Base-by-base conservation (phyloP, 2,797 vertebrate genomes). In the Percopsis omiscomaycus region DNA sequence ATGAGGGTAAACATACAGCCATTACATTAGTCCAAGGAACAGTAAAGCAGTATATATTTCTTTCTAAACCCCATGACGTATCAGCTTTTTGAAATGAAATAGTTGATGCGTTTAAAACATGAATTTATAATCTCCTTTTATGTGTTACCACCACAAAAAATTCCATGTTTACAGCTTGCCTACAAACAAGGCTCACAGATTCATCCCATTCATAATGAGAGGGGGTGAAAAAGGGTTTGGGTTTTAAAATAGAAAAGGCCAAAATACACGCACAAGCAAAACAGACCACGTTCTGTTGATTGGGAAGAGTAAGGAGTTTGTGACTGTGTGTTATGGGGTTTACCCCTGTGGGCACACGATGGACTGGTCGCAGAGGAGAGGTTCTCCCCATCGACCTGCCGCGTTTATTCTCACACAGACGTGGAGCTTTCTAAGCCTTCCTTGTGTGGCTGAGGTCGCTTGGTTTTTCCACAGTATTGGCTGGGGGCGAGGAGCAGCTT, bases 221-320 rank as follows among this genome's bases (percentile, higher is more conserved):
- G 76, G 73, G 22, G 69, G 67, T 77, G 79, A 79, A 81, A 74
- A 79, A 77, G 71, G 77, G 82, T 79, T 74, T 82, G 82, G 80
- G 76, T 86, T 92, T 91, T 88, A 90, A 93, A 93, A 93, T 93
- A 92, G 92, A 90, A 88, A 87, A 83, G 84, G 88, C 90, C 88
- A 89, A 92, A 92, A 89, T 88, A 90, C 87, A 89, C 84, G 87
- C 80, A 65, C 82, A 85, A 82, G 87, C 86, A 86, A 91, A 87
- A 93, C 92, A 93, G 92, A 93, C 86, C 66, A 63, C 78, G 89
- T 91, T 89, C 90, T 93, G 92, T 93, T 91, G 90, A 91, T 90
- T 87, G 85, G 87, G 85, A 89, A 92, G 91, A 92, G 91, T 92
- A 89, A 91, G 91, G 86, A 89, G 90, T 89, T 86, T 92, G 92